Base-by-base conservation (phyloP, 2,888 invertebrate species). In the Habrosyne pyritoides region DNA sequence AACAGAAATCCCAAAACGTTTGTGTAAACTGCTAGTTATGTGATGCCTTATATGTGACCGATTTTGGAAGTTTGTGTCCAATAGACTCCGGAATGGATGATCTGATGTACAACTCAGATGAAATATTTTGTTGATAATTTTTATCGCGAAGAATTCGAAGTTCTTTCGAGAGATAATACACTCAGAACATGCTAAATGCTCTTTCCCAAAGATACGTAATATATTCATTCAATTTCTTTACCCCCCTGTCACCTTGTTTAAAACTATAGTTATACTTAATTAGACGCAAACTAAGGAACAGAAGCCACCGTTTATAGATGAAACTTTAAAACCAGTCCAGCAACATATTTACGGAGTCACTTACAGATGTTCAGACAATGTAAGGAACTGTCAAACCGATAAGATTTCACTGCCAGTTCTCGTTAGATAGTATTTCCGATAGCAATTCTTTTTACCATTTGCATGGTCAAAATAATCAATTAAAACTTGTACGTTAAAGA, bases 341-440 rank as follows among this genome's bases (percentile, higher is more conserved):
- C 14, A 36, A 36, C 14, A 36, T 36, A n/a, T 33, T 33, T 36
- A 36, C 36, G 14, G 12, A 36, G 12, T n/a, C 14, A 6, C 2
- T 30, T 36, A 36, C 36, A 36, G 12, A 14, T 36, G 14, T 12
- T 36, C 14, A 18, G 0, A 18, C 24, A 24, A 24, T 33, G 18
- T 46, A 30, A 24, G 50, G 21, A 28, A 30, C 28, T 47, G 22
- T 46, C n/a, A 42, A 22, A 14, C 26, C 14, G 28, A 28, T 47
- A 48, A 48, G n/a, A 48, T 53, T 46, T 30, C 18, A 47, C 10
- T 51, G 53, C 42, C 51, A 52, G 53, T 53, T 22, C 10, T 52
- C 47, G 28, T 18, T 42, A 14, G 42, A 42, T 42, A 42, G 42
- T 36, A 42, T 42, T 42, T 18, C 18, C 42, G 42, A 42, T 42